phyloP scores from a whole-genome alignment of 2,113 vertebrate genomes.

The Verasper variegatus region DNA sequence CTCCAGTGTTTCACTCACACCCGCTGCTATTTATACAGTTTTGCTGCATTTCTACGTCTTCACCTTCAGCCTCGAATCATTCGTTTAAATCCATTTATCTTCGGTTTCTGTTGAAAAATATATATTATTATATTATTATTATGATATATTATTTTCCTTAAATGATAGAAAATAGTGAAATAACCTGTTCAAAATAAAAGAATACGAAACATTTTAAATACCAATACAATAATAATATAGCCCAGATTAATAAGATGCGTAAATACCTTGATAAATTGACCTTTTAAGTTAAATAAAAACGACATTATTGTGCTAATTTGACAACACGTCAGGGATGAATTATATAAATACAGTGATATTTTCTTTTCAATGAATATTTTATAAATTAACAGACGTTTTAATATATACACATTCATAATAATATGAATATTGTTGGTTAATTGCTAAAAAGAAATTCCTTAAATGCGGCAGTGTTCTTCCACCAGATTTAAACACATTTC shows the following conservation, averaged over 20 bases:
- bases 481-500: background rate
- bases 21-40: conserved; percentile 15
- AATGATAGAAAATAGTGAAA: background rate
- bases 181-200: background rate
- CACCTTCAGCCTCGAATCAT: background rate
- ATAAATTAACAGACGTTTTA: background rate
- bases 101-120: no score
- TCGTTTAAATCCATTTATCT: background rate
- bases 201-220: background rate
- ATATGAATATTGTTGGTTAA: no score
- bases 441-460: background rate
- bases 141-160: background rate
- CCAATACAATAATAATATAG: background rate
- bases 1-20: conserved; percentile 33
- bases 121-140: background rate
- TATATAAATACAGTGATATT: background rate
- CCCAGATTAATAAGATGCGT: background rate
- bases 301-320: background rate
- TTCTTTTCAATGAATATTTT: background rate
- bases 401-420: no score
- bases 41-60: background rate
- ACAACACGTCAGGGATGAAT: background rate
- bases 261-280: background rate
- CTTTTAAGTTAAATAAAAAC: background rate
- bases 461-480: background rate